phyloP scores from a whole-genome alignment of 2,888 invertebrate species.

The Macropis europaea region DNA sequence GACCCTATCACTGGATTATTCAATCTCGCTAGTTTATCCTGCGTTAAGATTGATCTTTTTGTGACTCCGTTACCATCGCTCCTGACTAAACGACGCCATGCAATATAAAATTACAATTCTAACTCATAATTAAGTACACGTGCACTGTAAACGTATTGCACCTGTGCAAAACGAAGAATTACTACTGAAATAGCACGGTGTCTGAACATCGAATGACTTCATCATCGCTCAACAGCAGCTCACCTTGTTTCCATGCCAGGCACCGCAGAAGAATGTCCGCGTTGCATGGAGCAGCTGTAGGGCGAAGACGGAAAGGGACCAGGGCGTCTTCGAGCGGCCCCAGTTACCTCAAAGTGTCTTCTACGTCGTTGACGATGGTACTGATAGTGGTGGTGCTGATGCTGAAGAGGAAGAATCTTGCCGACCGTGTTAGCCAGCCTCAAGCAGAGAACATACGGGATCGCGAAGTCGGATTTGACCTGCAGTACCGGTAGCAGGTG shows the following conservation, averaged over 20 bases:
- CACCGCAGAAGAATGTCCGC: slow-evolving; percentile 53
- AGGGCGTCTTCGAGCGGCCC: slow-evolving; percentile 40
- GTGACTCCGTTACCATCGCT: no score
- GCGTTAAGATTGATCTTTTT: no score
- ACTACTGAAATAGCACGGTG: no score
- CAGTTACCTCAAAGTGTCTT: slow-evolving; percentile 48
- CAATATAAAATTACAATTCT: no score
- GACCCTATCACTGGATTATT: no score
- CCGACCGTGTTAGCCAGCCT: slow-evolving; percentile 54
- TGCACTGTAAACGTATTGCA: no score
- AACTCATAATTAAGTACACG: no score
- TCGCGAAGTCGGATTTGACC: slow-evolving; percentile 65
- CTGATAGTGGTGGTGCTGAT: slow-evolving; percentile 26
- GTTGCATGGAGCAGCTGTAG: slow-evolving; percentile 52
- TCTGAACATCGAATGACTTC: no score
- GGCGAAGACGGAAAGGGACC: slow-evolving; percentile 46
- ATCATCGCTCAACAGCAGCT: slow-evolving; percentile 12
- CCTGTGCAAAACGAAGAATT: no score
- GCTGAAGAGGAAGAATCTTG: slow-evolving; percentile 49
- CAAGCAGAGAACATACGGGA: slow-evolving; percentile 76
- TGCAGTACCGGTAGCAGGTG: slow-evolving; percentile 64
- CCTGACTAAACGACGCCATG: no score
- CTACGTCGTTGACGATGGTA: slow-evolving; percentile 57
- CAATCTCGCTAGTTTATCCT: no score
- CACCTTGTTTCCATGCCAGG: slow-evolving; percentile 75